Conservation (phyloP, 2,888 invertebrate species). For the Rhagium mordax region DNA sequence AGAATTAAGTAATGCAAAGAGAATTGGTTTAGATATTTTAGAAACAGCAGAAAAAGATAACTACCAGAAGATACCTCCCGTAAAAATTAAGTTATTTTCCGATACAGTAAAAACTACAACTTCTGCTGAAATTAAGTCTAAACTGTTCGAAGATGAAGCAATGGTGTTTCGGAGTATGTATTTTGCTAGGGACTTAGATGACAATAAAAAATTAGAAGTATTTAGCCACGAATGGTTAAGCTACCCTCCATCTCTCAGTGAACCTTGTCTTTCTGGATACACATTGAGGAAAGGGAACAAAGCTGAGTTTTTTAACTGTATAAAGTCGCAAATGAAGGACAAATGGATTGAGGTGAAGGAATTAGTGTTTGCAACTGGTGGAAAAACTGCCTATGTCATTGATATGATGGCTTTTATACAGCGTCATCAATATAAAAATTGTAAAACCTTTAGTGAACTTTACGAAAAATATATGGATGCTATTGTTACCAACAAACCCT, state of each 20-base stretch:
- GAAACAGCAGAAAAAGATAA: background rate
- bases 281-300: background rate
- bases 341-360: too few relatives aligned
- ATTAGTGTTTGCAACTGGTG: too few relatives aligned
- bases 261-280: background rate
- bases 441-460: background rate
- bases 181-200: background rate
- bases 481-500: background rate
- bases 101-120: constrained; percentile 2
- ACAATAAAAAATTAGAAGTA: background rate
- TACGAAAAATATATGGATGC: background rate
- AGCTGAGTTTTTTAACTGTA: background rate
- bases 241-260: background rate
- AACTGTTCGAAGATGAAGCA: background rate
- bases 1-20: background rate
- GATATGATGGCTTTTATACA: constrained; percentile 17
- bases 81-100: background rate
- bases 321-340: too few relatives aligned
- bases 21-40: background rate
- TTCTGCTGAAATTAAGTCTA: background rate
- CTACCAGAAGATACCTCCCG: background rate
- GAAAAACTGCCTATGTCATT: background rate
- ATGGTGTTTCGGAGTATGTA: background rate
- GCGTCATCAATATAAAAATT: background rate
- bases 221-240: background rate